Evolutionary conservation across 1,140 invertebrate species (phyloP).

Genomic region (Grapholita molesta): DNA sequence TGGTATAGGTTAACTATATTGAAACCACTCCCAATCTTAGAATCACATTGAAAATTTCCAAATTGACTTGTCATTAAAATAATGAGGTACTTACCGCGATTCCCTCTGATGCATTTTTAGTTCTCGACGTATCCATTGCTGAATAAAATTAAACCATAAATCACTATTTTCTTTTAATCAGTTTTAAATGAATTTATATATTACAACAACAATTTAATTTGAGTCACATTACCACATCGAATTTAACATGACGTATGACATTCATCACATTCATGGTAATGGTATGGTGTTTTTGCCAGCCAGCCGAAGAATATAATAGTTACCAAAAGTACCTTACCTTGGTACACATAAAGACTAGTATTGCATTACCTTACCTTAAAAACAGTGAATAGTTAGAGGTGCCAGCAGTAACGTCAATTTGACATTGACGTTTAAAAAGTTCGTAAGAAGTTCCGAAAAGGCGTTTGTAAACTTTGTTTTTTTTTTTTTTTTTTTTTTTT

Average conservation of each 20-base stretch:
- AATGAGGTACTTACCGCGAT: conserved; percentile 63
- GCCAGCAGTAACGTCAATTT: not conserved
- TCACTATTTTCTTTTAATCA: not conserved
- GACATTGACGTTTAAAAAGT: not conserved
- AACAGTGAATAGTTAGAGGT: not conserved
- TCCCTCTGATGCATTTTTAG: conserved; percentile 69
- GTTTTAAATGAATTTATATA: not conserved
- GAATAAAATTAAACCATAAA: not conserved
- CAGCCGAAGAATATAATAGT: not conserved
- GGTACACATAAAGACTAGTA: not conserved
- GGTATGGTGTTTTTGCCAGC: not conserved
- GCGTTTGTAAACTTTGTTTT: too few species aligned
- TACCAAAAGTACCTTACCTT: not conserved
- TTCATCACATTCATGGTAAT: not conserved
- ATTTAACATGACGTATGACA: not conserved
- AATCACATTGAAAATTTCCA: not conserved
- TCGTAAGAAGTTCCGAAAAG: too few species aligned
- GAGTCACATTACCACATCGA: not conserved
- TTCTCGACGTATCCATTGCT: conserved; percentile 35
- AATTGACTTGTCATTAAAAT: not conserved
- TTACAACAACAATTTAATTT: not conserved
- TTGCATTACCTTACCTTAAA: not conserved
- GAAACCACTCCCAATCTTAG: not conserved
- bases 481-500: too few species aligned
- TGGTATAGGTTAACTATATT: not conserved